Evolutionary conservation across 2,888 invertebrate species (phyloP), one percentile per base, ranked within the genome.

Genomic region (Dryomyza anilis): DNA sequence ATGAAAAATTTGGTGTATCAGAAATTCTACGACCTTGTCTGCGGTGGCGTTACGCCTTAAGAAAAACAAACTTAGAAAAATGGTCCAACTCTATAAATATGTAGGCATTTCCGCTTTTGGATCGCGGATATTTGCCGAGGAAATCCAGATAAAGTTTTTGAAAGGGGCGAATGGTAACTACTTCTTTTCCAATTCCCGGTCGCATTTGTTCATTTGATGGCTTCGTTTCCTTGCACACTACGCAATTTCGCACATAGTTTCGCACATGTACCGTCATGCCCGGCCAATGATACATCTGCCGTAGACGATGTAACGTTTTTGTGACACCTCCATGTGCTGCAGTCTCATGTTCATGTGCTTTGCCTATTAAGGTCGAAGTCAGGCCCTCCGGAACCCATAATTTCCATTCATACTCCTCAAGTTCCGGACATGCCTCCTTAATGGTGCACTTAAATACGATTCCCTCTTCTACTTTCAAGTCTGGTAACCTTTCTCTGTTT

Each of bases 401-500:
- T 33, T 65, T 59, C 63, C 58, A 58, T 12, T 66, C 36, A 57
- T 4, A 3, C 29, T 48, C 16, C n/a, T n/a, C n/a, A n/a, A n/a
- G n/a, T n/a, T n/a, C n/a, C n/a, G n/a, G n/a, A 1, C 19, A 46
- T n/a, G 7, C n/a, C 36, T 50, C 21, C 33, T 55, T 56, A 14
- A 12, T 10, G 3, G n/a, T 19, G 3, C 46, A 33, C 33, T 58
- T 66, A 39, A n/a, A 66, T 2, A 66, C 5, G 8, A 53, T 55
- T 1, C 48, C 43, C 14, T 46, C 43, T 14, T 25, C 66, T 8
- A 29, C 50, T 29, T 52, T 63, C 72, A 25, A 72, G 50, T 16
- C 74, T 70, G 52, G 76, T 36, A 56, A 69, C 46, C 10, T 30
- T 0, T 52, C 21, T 21, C 23, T 5, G 29, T 58, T 66, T 12